A percentile compares a stretch with the other conserved stretches of the same genome.
These are phyloP conservation scores for Crotalus horridus DNA, from an alignment of 2,113 vertebrate species.

Conservation along the genomic window DNA sequence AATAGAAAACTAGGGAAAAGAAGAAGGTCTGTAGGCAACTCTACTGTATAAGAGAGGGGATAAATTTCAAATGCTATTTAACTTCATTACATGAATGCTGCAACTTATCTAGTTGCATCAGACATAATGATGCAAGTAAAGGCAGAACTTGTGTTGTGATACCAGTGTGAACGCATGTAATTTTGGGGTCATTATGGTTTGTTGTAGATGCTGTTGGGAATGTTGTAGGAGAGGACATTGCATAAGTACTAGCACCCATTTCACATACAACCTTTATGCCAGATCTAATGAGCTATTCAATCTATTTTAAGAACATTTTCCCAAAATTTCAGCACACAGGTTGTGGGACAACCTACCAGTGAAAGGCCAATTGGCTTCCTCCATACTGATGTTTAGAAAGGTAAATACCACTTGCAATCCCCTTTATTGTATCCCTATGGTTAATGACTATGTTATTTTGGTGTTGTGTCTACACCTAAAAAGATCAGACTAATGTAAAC, in stretches of 20 bases:
- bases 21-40: neutral
- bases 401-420: neutral
- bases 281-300: neutral
- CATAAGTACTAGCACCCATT: neutral
- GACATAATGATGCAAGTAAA: neutral
- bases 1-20: neutral
- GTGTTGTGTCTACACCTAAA: neutral
- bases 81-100: neutral
- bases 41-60: neutral
- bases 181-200: neutral
- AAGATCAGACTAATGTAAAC: neutral
- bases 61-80: neutral
- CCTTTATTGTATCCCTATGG: neutral
- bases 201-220: neutral
- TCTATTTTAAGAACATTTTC: neutral
- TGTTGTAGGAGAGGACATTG: neutral
- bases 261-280: neutral
- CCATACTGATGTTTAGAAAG: neutral
- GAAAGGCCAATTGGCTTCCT: neutral
- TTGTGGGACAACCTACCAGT: neutral
- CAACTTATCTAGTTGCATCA: neutral
- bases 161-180: neutral
- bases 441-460: neutral
- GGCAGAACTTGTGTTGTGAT: neutral
- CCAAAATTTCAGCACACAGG: neutral